Base-by-base conservation (phyloP, 1,140 invertebrate genomes). In the Diorhabda sublineata region DNA sequence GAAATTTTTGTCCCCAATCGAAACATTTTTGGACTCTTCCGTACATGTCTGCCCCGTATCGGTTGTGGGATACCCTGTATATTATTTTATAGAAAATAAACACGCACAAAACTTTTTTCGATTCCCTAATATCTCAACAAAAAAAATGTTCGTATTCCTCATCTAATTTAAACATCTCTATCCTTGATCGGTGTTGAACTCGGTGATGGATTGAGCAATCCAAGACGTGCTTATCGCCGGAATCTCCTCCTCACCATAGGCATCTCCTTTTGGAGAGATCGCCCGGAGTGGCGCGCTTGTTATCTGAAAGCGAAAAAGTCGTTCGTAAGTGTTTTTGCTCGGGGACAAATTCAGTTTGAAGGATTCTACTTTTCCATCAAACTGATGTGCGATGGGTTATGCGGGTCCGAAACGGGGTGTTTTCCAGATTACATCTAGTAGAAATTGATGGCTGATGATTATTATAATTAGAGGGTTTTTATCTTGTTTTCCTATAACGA, bases 121-220 rank as follows among this genome's bases (percentile, higher is more conserved):
- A 75, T 75, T 75, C 71, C 67, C 66, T 75, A 75, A 74, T 74
- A 69, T 68, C 58, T 64, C 57, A 56, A 61, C 67, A 73, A 67
- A 69, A 26, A 26, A 71, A 73, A 59, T 66, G 56, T 45, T 66
- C 69, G 63, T 68, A 68, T 71, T 69, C 71, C 72, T 74, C 74
- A 76, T 72, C 71, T 71, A 74, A 73, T 72, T 72, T 71, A 68
- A 75, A 71, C 74, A 74, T 74, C 74, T 76, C 69, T 68, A 74
- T 71, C 73, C 69, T 58, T 61, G 69, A 74, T 73, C 72, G 70
- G 69, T 69, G 68, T 67, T 71, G 70, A 71, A 75, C 69, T 70
- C 68, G 42, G 70, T 76, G 74, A 74, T 74, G 66, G 71, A 74
- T 72, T 71, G 71, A 61, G 66, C 66, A 76, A 74, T 76, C 69